phyloP scores from a whole-genome alignment of 1,140 invertebrate genomes.

The Lordiphosa mommai region DNA sequence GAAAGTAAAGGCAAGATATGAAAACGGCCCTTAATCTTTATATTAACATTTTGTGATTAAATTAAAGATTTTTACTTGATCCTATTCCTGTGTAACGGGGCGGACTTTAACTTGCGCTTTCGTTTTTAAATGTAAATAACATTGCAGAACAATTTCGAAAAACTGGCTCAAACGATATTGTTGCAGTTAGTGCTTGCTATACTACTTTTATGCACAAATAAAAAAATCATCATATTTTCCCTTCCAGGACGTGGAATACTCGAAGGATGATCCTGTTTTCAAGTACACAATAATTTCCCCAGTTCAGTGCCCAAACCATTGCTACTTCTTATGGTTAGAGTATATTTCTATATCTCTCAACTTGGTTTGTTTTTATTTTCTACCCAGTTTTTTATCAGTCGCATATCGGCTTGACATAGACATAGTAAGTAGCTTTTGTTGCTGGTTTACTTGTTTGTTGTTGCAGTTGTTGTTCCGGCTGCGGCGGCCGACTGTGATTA shows the following conservation, averaged over 20 bases:
- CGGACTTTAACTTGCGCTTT: too few relatives aligned
- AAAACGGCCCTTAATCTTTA: too few relatives aligned
- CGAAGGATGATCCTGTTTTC: too few relatives aligned
- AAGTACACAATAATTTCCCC: background rate
- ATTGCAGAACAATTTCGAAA: background rate
- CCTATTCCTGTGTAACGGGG: too few relatives aligned
- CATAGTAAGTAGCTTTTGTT: conserved; percentile 76
- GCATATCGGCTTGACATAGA: conserved; percentile 73
- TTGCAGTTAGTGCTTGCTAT: too few relatives aligned
- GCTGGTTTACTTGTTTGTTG: conserved; percentile 50
- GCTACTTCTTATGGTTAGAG: conserved; percentile 2
- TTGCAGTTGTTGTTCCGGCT: conserved; percentile 20
- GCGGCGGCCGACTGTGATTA: conserved; percentile 63
- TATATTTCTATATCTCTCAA: conserved; percentile 27
- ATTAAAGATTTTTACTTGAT: too few relatives aligned
- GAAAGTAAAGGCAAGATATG: too few relatives aligned
- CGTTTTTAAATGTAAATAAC: background rate
- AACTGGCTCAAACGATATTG: too few relatives aligned
- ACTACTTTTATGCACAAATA: too few relatives aligned
- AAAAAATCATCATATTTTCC: too few relatives aligned
- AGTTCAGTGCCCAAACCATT: background rate
- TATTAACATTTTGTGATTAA: too few relatives aligned
- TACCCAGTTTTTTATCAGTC: conserved; percentile 70
- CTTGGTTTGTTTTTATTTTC: conserved; percentile 52
- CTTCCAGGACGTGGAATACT: too few relatives aligned